Evolutionary conservation across 2,113 vertebrate genomes (phyloP).

Genomic region (Balaenoptera acutorostrata): DNA sequence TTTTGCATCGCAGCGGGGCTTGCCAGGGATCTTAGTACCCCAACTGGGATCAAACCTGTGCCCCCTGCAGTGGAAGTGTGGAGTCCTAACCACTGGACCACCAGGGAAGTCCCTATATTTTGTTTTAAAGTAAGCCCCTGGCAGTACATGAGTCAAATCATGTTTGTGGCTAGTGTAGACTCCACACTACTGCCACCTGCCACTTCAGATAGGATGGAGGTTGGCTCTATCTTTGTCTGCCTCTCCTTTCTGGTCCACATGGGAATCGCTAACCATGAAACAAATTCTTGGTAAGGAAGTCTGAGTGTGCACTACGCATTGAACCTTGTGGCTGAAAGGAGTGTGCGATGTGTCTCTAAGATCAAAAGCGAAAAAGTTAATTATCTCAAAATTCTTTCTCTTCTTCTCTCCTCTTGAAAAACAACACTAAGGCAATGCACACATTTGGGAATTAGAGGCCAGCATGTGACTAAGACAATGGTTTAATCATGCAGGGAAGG

Average conservation of each 20-base stretch:
- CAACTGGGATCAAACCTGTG: no score
- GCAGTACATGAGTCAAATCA: not conserved
- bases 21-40: not conserved
- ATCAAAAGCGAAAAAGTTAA: slow-evolving; percentile 19
- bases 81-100: not conserved
- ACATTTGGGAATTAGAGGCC: not conserved
- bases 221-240: not conserved
- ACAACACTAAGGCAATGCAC: not conserved
- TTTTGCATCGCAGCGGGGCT: no score
- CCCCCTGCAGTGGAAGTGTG: fast-evolving
- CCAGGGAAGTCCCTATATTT: not conserved
- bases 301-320: not conserved
- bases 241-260: not conserved
- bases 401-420: slow-evolving; percentile 10
- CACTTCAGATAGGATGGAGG: not conserved
- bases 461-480: slow-evolving; percentile 16
- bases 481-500: slow-evolving; percentile 15
- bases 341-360: not conserved
- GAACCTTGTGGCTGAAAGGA: not conserved
- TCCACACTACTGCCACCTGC: not conserved
- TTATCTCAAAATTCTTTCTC: not conserved
- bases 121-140: not conserved
- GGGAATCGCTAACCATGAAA: not conserved
- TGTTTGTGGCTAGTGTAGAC: not conserved
- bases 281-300: not conserved